Conservation (phyloP, 2,113 vertebrate genomes). For the Notothenia coriiceps region DNA sequence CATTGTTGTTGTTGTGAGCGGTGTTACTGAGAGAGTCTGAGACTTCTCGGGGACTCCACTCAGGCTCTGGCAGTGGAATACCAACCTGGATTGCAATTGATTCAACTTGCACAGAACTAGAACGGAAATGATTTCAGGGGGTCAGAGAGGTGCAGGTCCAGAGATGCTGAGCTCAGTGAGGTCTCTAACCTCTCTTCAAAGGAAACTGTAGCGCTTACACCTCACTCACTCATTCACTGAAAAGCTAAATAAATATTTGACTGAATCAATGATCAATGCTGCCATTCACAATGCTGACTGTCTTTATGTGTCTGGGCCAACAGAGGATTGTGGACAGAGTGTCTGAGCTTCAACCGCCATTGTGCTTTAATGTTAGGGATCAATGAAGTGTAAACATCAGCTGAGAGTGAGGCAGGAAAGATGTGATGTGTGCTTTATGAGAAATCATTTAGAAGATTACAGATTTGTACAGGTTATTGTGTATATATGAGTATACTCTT, state of each 20-base stretch:
- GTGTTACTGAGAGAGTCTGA: no score
- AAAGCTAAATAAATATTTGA: constrained; percentile 69
- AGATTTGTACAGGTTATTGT: neutral
- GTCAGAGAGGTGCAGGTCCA: no score
- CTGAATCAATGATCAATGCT: constrained; percentile 36
- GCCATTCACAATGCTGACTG: constrained; percentile 55
- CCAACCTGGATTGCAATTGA: no score
- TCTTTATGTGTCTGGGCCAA: constrained; percentile 24
- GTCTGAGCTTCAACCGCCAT: constrained; percentile 23
- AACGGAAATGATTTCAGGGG: no score
- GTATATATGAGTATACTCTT: neutral
- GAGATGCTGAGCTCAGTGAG: neutral
- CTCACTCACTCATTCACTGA: constrained; percentile 4
- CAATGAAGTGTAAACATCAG: constrained; percentile 38
- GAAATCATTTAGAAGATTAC: no score
- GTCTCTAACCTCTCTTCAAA: constrained; percentile 4
- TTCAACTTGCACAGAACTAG: no score
- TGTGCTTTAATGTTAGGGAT: constrained; percentile 40
- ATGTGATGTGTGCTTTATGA: neutral
- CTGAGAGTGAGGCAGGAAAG: neutral
- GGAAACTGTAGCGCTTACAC: neutral
- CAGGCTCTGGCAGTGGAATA: no score
- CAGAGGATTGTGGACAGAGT: constrained; percentile 37
- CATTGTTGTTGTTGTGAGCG: no score
- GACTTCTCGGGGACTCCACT: no score